These are phyloP conservation scores for Panzeria rudis DNA, from an alignment of 2,888 invertebrate species.

Conservation along the genomic window DNA sequence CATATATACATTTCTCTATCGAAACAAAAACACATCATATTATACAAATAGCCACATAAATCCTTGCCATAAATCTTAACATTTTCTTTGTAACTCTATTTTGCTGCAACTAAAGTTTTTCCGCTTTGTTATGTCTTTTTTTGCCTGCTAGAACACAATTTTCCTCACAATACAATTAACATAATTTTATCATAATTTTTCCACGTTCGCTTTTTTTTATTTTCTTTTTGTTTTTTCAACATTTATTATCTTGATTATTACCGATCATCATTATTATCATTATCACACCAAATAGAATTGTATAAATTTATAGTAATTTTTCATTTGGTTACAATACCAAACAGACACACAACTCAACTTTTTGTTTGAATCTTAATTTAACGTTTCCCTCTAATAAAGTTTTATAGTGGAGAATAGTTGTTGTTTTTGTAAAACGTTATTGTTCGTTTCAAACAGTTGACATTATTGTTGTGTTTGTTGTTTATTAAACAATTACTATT, in stretches of 20 bases:
- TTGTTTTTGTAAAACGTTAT: slow-evolving; percentile 18
- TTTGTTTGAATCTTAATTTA: slow-evolving; percentile 12
- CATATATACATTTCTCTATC: too few relatives aligned
- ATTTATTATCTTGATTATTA: slow-evolving; percentile 53
- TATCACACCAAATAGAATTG: slow-evolving; percentile 48
- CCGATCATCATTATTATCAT: slow-evolving; percentile 54
- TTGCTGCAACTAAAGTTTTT: neutral
- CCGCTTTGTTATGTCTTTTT: slow-evolving; percentile 7
- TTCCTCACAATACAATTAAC: slow-evolving; percentile 55
- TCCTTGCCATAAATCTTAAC: neutral
- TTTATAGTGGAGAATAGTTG: slow-evolving; percentile 2
- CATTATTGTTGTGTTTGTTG: slow-evolving; percentile 36
- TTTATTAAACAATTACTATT: slow-evolving; percentile 62
- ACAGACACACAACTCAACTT: neutral
- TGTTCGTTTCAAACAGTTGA: slow-evolving; percentile 35
- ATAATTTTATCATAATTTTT: slow-evolving; percentile 68
- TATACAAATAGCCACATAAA: neutral
- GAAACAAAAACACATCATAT: too few relatives aligned
- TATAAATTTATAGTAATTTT: slow-evolving; percentile 55
- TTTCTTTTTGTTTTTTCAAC: slow-evolving; percentile 19
- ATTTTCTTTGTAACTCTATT: slow-evolving; percentile 5
- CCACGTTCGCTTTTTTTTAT: neutral
- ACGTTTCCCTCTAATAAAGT: slow-evolving; percentile 2
- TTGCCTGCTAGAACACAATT: slow-evolving; percentile 2
- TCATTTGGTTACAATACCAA: neutral